A percentile compares a stretch with the other conserved stretches of the same genome.
These are phyloP conservation scores for Cyrtorhinus lividipennis DNA, from an alignment of 1,140 invertebrate genomes.

Conservation along the genomic window DNA sequence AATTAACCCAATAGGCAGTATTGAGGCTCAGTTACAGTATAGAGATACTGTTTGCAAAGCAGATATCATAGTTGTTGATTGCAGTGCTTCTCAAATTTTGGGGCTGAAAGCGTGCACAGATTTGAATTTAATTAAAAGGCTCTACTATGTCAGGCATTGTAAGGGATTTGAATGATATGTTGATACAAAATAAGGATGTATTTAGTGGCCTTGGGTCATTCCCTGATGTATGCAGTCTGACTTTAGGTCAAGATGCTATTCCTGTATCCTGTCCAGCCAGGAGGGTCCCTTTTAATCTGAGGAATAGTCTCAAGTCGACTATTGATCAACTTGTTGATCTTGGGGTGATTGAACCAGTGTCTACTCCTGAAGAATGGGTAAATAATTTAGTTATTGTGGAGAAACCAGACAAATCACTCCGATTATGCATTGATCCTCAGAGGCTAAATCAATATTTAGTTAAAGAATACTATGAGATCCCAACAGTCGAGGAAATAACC, in stretches of 20 bases:
- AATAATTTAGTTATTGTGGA: slow-evolving; percentile 29
- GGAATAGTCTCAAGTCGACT: slow-evolving; percentile 24
- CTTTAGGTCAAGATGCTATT: slow-evolving; percentile 1
- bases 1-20: background rate
- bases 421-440: slow-evolving; percentile 31
- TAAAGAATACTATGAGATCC: slow-evolving; percentile 15
- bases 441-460: slow-evolving; percentile 26
- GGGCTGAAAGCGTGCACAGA: background rate
- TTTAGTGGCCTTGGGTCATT: slow-evolving; percentile 12
- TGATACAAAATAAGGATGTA: slow-evolving; percentile 12
- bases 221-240: slow-evolving; percentile 7
- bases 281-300: slow-evolving; percentile 23
- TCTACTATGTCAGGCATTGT: background rate
- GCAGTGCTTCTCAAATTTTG: background rate
- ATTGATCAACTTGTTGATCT: slow-evolving; percentile 24
- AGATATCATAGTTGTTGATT: background rate
- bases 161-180: background rate
- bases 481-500: slow-evolving; percentile 9
- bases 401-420: slow-evolving; percentile 29
- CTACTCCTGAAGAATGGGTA: slow-evolving; percentile 29
- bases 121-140: background rate
- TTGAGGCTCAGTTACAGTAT: background rate
- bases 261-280: slow-evolving; percentile 22
- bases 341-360: slow-evolving; percentile 27
- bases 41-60: background rate